Percentiles rank a stretch among this genome's conserved stretches.
Evolutionary conservation across 1,140 invertebrate genomes (phyloP).

Genomic region (Microplitis demolitor): DNA sequence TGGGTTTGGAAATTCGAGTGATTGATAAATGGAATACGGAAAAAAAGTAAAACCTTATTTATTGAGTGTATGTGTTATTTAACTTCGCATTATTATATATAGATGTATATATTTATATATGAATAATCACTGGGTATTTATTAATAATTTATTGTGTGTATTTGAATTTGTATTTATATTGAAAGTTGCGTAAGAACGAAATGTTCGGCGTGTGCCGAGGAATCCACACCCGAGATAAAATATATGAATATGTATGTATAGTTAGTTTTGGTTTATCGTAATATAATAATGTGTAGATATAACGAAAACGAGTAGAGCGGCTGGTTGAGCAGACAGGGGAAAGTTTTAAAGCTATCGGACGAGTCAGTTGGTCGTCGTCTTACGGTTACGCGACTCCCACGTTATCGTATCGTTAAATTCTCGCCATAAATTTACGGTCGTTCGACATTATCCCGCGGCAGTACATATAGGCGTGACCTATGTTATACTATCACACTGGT

Average conservation of each 20-base stretch:
- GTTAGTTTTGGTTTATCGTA: background rate
- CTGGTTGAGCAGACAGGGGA: constrained; percentile 25
- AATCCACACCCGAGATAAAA: too few relatives aligned
- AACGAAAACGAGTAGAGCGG: background rate
- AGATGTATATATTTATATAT: too few relatives aligned
- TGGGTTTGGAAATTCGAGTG: too few relatives aligned
- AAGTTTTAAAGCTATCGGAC: constrained; percentile 24
- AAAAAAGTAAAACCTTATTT: too few relatives aligned
- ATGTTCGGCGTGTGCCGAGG: too few relatives aligned
- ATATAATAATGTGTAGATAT: background rate
- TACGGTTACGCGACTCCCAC: constrained; percentile 33
- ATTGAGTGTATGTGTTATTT: too few relatives aligned
- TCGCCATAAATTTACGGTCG: constrained; percentile 48
- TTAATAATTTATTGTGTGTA: too few relatives aligned
- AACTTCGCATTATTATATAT: too few relatives aligned
- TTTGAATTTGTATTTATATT: too few relatives aligned
- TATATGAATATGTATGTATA: background rate
- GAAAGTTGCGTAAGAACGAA: too few relatives aligned
- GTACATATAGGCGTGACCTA: constrained; percentile 47
- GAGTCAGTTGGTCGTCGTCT: constrained; percentile 17
- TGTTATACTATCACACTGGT: constrained; percentile 38
- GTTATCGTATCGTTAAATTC: constrained; percentile 38
- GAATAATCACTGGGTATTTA: too few relatives aligned
- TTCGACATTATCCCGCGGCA: constrained; percentile 53
- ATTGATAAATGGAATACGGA: too few relatives aligned